phyloP scores from a whole-genome alignment of 2,888 invertebrate genomes.

The Ptychoptera albimana region DNA sequence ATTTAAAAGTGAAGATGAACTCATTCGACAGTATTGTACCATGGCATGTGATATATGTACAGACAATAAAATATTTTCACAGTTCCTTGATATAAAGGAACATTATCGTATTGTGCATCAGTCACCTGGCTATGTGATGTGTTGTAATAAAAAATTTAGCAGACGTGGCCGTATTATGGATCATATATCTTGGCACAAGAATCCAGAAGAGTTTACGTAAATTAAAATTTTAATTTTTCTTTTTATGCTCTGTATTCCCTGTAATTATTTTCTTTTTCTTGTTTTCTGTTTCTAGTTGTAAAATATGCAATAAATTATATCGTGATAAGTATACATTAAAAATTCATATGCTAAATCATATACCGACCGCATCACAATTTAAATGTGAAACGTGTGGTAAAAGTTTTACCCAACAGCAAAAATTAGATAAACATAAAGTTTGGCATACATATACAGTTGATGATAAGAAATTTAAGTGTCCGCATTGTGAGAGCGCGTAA shows the following conservation, averaged over 20 bases:
- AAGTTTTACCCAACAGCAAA: not conserved
- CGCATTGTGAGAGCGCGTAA: not conserved
- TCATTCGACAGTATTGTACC: too few species aligned
- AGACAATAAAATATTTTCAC: conserved; percentile 12
- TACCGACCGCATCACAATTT: not conserved
- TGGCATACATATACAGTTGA: not conserved
- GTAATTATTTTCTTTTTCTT: not conserved
- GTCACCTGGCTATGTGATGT: conserved; percentile 21
- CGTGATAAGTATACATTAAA: not conserved
- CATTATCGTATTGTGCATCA: conserved; percentile 24
- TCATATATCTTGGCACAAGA: conserved; percentile 24
- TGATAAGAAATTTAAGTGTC: not conserved
- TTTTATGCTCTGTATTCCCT: too few species aligned
- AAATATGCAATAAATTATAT: conserved; percentile 1
- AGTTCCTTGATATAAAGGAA: conserved; percentile 21
- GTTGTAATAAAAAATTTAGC: conserved; percentile 26
- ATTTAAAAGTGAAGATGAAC: too few species aligned
- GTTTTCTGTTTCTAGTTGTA: not conserved
- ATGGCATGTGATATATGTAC: conserved; percentile 21
- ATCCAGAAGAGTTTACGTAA: conserved; percentile 28
- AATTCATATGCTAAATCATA: not conserved
- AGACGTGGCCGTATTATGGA: conserved; percentile 24
- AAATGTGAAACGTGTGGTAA: conserved; percentile 1
- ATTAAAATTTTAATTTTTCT: too few species aligned
- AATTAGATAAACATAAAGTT: not conserved